Evolutionary conservation across 2,797 vertebrate genomes (phyloP), one percentile per base, ranked within the genome.

Genomic region (Orestias chungarensis): DNA sequence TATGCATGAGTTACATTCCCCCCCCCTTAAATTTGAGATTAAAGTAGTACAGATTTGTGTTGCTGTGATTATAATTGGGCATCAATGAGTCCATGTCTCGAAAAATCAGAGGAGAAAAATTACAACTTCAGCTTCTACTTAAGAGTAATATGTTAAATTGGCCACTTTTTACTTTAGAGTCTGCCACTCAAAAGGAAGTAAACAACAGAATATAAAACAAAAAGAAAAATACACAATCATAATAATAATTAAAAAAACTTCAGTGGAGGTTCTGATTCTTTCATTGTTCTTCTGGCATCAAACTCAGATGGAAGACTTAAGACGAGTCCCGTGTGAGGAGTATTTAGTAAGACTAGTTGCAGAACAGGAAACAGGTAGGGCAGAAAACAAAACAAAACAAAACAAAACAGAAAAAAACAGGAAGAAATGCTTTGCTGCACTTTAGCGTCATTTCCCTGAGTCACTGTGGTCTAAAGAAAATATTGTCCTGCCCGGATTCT

Each of bases 391-490:
- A n/a, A n/a, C n/a, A n/a, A n/a, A n/a, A n/a, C n/a, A n/a, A n/a
- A n/a, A n/a, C n/a, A n/a, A n/a, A n/a, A n/a, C n/a, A n/a, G n/a
- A n/a, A 18, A 43, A 78, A 82, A 81, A 80, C 12, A 68, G 76
- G 74, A 59, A 75, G 69, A 70, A 73, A 78, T 73, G 46, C 81
- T 80, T 84, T 82, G 78, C 66, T 64, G 72, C 54, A 72, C 78
- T 79, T 78, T 42, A 1, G 59, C 25, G 44, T 82, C 73, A 25
- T 55, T 64, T 81, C 85, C 85, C 87, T 82, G 89, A 90, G 85
- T 84, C 71, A 74, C 73, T 8, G 2, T 71, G 59, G 33, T 77
- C 62, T 47, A 40, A 50, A 71, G 43, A 80, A 79, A 50, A 64
- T 68, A 43, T 55, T 25, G 47, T 76, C 75, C 66, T 82, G 64